phyloP scores from a whole-genome alignment of 2,888 invertebrate species.

The Dynastes grantii region DNA sequence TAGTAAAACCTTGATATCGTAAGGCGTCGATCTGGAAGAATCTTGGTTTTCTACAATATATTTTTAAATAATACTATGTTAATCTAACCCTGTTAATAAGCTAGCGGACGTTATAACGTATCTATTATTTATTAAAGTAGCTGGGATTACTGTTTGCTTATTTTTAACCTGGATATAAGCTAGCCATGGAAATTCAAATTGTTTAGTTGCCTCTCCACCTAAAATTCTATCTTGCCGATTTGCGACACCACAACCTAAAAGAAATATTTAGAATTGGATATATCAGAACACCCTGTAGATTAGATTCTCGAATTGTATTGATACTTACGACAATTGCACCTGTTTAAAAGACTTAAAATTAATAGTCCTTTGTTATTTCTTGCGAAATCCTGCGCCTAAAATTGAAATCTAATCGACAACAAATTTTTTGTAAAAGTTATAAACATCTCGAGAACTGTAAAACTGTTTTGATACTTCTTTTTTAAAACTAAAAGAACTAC shows the following conservation, averaged over 20 bases:
- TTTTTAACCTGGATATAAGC: constrained; percentile 70
- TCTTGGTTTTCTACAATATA: no score
- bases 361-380: constrained; percentile 48
- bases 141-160: constrained; percentile 65
- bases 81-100: constrained; percentile 70
- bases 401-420: neutral
- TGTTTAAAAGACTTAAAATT: constrained; percentile 61
- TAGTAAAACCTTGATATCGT: constrained; percentile 72
- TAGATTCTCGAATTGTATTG: neutral
- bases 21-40: constrained; percentile 66
- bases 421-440: no score
- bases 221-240: constrained; percentile 68
- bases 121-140: constrained; percentile 74
- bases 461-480: no score
- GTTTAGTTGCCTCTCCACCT: constrained; percentile 71
- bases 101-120: constrained; percentile 75
- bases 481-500: no score
- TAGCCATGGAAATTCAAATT: constrained; percentile 75
- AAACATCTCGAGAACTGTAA: no score
- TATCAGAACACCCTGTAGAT: no score
- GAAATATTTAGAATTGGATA: neutral
- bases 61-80: neutral
- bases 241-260: constrained; percentile 71
- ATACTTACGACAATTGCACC: constrained; percentile 65
- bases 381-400: constrained; percentile 9